Evolutionary conservation across 2,797 vertebrate species (phyloP).

Genomic region (Acanthurus leucopareius): DNA sequence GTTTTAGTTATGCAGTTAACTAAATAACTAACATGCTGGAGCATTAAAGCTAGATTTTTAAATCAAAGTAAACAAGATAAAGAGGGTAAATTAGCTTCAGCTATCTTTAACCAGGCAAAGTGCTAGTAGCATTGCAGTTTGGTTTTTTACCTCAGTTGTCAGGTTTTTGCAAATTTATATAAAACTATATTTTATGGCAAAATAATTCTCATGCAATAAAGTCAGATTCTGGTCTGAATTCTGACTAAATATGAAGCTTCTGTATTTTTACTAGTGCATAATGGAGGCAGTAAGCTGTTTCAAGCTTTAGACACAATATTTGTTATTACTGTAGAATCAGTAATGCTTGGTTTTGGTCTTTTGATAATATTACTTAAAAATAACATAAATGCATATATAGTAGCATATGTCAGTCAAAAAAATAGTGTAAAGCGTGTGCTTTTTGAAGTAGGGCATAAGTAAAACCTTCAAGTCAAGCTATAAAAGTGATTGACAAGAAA

Average conservation of each 20-base stretch:
- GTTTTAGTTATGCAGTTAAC: neutral
- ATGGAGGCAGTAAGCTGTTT: neutral
- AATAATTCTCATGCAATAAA: no score
- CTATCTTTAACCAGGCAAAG: no score
- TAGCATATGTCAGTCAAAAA: neutral
- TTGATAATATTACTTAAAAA: neutral
- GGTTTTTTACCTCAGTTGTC: no score
- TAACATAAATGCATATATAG: neutral
- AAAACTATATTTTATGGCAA: neutral
- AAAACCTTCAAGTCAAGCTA: slow-evolving; percentile 4
- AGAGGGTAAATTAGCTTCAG: no score
- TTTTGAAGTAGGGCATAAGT: neutral
- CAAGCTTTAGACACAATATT: neutral
- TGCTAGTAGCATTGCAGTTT: no score
- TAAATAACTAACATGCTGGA: no score
- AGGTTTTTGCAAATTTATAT: no score
- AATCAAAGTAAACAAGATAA: no score
- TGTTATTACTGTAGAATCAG: neutral
- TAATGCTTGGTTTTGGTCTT: neutral
- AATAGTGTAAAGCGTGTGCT: neutral
- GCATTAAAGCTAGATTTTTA: no score
- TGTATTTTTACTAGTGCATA: neutral
- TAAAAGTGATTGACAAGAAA: slow-evolving; percentile 7
- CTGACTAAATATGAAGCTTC: no score
- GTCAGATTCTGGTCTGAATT: no score